Base-by-base conservation (phyloP, 2,797 vertebrate genomes). In the Pseudotriccus pelzelni region DNA sequence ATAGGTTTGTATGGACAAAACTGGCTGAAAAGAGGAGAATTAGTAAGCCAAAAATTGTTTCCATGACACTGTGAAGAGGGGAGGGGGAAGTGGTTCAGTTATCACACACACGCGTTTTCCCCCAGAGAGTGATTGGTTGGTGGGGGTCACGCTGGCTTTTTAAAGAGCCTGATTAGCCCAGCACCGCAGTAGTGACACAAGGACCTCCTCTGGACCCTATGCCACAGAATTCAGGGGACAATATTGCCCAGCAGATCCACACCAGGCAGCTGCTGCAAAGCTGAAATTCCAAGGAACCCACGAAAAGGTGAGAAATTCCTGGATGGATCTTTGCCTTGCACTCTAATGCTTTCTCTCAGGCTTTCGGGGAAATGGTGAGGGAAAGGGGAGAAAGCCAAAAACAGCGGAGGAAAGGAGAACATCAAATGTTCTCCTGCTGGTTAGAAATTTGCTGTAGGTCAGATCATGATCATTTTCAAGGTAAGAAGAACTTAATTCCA, bases 21-120 rank as follows among this genome's bases (percentile, higher is more conserved):
- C 10, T 4, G 4, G 25, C 41, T n/a, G 49, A 56, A 84, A 41
- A 87, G 86, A 44, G 25, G 41, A 91, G 84, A 89, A 92, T 23
- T 24, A 53, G 36, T 25, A 16, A 25, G 59, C 46, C 66, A 83
- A 23, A 1, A 2, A 3, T 19, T 28, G 36, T 81, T 69, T 82
- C 41, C 18, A 2, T 30, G 53, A 58, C 43, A 62, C 15, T 39
- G 70, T 60, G 30, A 60, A 69, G 56, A 76, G 30, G 25, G 30
- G 74, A 92, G 80, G 39, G 62, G 81, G 95, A 96, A 96, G 96
- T 90, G 52, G 55, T 70, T 89, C 59, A 39, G 39, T 50, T 52
- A n/a, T 74, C 10, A 32, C 23, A 41, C 17, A 14, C 10, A 43
- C 41, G 19, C 18, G 41, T 43, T 83, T 86, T 78, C 73, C 75